Conservation (phyloP, 30 jellyfish, hydroid and myxozoan species). For the Hydractinia symbiolongicarpus region DNA sequence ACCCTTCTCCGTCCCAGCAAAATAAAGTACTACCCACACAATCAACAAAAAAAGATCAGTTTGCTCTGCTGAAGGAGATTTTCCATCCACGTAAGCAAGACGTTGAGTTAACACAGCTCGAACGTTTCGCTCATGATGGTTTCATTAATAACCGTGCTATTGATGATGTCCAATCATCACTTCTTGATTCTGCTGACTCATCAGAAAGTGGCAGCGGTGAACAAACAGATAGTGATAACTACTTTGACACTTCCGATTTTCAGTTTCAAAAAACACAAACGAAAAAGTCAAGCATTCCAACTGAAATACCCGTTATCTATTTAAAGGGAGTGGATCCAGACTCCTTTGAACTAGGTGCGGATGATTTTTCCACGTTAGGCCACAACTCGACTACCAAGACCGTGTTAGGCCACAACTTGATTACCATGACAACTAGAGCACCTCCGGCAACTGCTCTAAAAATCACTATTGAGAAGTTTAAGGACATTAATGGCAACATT, state of each 20-base stretch:
- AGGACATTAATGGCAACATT: too few relatives aligned
- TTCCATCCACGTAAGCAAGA: too few relatives aligned
- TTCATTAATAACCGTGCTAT: too few relatives aligned
- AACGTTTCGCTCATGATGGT: too few relatives aligned
- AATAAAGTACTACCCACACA: too few relatives aligned
- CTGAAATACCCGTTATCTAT: slow-evolving; percentile 9
- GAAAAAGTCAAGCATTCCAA: neutral
- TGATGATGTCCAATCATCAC: too few relatives aligned
- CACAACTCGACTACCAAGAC: neutral
- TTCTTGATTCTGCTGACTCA: neutral
- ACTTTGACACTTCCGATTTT: neutral
- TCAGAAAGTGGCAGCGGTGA: slow-evolving; percentile 12
- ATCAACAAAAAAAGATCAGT: too few relatives aligned
- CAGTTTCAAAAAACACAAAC: neutral
- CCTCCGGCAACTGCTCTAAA: too few relatives aligned
- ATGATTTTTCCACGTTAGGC: neutral
- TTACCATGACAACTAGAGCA: neutral
- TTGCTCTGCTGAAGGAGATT: too few relatives aligned
- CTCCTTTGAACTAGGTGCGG: neutral
- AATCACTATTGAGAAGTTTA: too few relatives aligned
- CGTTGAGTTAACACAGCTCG: too few relatives aligned
- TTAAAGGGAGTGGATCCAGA: neutral
- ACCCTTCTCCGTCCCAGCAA: too few relatives aligned
- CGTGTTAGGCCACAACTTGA: neutral
- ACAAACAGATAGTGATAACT: slow-evolving; percentile 3